Evolutionary conservation across 2,888 invertebrate species (phyloP), one percentile per base, ranked within the genome.

Genomic region (Crocallis elinguaria): DNA sequence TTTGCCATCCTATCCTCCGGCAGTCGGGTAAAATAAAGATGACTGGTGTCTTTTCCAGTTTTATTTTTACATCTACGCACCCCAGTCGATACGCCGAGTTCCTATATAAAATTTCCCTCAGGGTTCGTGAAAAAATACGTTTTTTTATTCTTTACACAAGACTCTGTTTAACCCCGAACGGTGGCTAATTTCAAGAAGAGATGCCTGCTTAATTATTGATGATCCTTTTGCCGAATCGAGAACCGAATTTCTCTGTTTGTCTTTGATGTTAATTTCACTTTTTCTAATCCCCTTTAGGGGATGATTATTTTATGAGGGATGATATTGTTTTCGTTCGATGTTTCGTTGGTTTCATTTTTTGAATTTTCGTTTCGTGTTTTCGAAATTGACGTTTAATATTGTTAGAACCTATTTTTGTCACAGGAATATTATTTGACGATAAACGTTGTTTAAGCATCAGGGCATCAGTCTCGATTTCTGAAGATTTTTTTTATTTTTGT

Each of bases 141-240:
- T 67, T 71, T 80, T 84, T 82, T 74, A 78, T 83, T 84, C 78
- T 74, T 79, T 83, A 84, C 78, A 64, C 77, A 73, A 77, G 78
- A 75, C 69, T 60, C 72, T 72, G 79, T 84, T 86, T 82, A 86
- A 86, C 87, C 84, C 82, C 75, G 83, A 82, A 88, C 78, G 84
- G 80, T 80, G 82, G 85, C 85, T 87, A 88, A 89, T 89, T 88
- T 83, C 73, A 69, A 81, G 79, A 83, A 77, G 78, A 84, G 84
- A 86, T 83, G 86, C 81, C 73, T 87, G 78, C 86, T 89, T 86
- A 84, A 88, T 87, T 88, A 89, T 89, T 89, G 88, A 89, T 82
- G 81, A 75, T 65, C 70, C 79, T 80, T 82, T 84, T 79, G 43
- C 69, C 73, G 78, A 78, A 80, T 83, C 73, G 77, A 74, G 67